Evolutionary conservation across 2,888 invertebrate genomes (phyloP).

Genomic region (Tenthredo livida): DNA sequence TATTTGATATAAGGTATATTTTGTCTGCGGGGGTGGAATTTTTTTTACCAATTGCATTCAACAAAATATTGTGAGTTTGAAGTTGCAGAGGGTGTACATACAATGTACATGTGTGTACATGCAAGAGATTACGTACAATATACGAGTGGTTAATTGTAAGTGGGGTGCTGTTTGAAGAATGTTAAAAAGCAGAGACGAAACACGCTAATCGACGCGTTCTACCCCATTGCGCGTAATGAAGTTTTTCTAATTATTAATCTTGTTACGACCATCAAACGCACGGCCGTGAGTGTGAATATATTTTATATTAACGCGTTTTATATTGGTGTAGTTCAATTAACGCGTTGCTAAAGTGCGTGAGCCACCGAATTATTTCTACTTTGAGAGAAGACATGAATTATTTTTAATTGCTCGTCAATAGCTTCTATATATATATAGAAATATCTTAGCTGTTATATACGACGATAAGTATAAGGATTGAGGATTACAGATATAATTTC

Average conservation of each 20-base stretch:
- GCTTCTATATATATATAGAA: background rate
- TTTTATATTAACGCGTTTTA: slow-evolving; percentile 39
- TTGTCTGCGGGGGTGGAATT: background rate
- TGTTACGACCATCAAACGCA: slow-evolving; percentile 46
- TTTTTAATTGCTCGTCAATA: slow-evolving; percentile 42
- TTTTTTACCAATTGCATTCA: background rate
- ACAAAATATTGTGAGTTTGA: background rate
- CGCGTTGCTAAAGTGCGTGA: slow-evolving; percentile 36
- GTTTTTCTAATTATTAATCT: slow-evolving; percentile 49
- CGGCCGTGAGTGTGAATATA: slow-evolving; percentile 35
- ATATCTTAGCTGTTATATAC: background rate
- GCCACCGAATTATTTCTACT: background rate
- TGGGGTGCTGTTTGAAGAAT: slow-evolving; percentile 43
- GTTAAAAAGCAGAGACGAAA: slow-evolving; percentile 45
- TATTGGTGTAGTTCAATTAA: slow-evolving; percentile 41
- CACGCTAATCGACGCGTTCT: slow-evolving; percentile 44
- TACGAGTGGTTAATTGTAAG: slow-evolving; percentile 41
- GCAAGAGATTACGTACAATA: slow-evolving; percentile 22
- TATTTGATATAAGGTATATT: background rate
- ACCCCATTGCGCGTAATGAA: slow-evolving; percentile 49
- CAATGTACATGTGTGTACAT: background rate
- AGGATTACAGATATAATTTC: slow-evolving; percentile 34
- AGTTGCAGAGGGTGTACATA: background rate
- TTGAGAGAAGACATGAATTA: background rate
- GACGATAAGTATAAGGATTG: background rate